Conservation (phyloP, 2,797 vertebrate genomes). For the Triplophysa bombifrons region DNA sequence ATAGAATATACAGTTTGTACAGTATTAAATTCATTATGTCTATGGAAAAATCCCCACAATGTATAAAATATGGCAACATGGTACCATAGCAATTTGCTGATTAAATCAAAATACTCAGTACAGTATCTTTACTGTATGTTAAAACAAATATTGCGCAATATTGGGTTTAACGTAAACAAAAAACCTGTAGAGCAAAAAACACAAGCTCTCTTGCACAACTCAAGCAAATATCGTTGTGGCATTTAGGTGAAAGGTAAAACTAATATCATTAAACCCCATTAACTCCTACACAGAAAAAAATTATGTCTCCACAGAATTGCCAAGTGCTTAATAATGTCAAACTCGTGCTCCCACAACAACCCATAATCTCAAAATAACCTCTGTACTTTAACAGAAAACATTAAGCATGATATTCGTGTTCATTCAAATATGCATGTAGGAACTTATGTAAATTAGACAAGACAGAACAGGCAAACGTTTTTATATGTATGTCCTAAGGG, state of each 20-base stretch:
- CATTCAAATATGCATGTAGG: background rate
- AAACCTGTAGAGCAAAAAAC: conserved; percentile 12
- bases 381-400: background rate
- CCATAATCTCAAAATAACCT: conserved; percentile 7
- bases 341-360: background rate
- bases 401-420: background rate
- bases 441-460: background rate
- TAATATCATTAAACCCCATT: conserved; percentile 7
- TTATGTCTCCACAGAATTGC: background rate
- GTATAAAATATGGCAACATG: background rate
- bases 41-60: too few species aligned
- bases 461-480: background rate
- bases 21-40: too few species aligned
- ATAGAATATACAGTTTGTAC: too few species aligned
- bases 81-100: background rate
- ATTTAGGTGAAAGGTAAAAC: conserved; percentile 37
- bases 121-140: background rate
- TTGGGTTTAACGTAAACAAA: background rate
- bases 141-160: conserved; percentile 7
- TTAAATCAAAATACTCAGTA: background rate
- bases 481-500: background rate
- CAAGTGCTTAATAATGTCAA: conserved; percentile 5
- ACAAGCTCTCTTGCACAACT: conserved; percentile 3
- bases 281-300: conserved; percentile 11
- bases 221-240: conserved; percentile 11